Base-by-base conservation (phyloP, 2,113 vertebrate genomes). In the Carassius gibelio region DNA sequence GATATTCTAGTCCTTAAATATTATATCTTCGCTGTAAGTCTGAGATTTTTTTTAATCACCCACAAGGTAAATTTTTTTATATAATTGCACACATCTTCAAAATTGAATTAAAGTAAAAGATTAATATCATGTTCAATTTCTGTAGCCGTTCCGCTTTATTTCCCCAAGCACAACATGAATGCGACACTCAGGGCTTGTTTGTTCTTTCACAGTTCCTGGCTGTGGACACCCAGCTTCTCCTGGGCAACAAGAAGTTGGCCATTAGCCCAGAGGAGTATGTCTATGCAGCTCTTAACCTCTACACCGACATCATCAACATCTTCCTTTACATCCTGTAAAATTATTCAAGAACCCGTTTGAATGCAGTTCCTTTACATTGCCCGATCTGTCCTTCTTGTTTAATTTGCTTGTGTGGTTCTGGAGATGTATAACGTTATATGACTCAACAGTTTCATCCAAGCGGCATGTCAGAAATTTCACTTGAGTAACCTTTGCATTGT, bases 301-400 rank as follows among this genome's bases (percentile, higher is more conserved):
- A 98, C 94, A 98, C 97, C 0, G 97, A 99, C 91, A 98, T 99
- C 91, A 97, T 99, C 93, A 98, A 99, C 94, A 98, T 98, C 88
- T 98, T 98, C 95, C 95, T 98, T 57, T 98, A 97, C 92, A 96
- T 98, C 90, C 91, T 98, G 85, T 94, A 89, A 74, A 90, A 83
- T 50, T 11, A 88, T 83, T 84, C 76, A 69, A 68, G 30, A 84
- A 85, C 14, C 52, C 17, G 82, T 69, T 26, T 69, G 69, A 71
- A 55, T 69, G 86, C 71, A 71, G 48, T 30, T 81, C 57, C 79
- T 77, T 21, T 76, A 17, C 75, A 69, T 75, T 9, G 15, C 55
- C 87, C 57, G 21, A 19, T 61, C 57, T 61, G 57, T 61, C 21
- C 21, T 59, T 59, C 81, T 75, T 87, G 74, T 19, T 68, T 21